Percentiles rank a stretch among this genome's conserved stretches.
These are phyloP conservation scores for Ailurus styani DNA, from an alignment of 2,113 vertebrate species.

Conservation along the genomic window DNA sequence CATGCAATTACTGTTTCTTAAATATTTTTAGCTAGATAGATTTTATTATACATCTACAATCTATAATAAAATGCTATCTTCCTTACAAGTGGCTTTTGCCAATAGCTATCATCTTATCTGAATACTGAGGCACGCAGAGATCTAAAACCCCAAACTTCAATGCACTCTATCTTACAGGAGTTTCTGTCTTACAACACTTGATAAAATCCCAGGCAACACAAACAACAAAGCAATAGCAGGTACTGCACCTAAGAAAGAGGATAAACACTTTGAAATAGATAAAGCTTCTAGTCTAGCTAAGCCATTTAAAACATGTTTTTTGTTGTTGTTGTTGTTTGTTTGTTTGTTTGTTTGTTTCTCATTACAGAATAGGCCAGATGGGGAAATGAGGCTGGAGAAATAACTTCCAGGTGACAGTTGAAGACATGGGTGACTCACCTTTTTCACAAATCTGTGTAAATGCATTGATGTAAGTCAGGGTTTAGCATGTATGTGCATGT, in stretches of 20 bases:
- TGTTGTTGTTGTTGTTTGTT: not conserved
- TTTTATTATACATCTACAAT: not conserved
- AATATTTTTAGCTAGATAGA: not conserved
- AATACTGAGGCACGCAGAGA: not conserved
- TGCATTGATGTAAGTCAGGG: not conserved
- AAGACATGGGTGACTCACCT: not conserved
- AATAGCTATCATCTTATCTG: not conserved
- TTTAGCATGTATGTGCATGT: not conserved
- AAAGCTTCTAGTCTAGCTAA: slow-evolving; percentile 42
- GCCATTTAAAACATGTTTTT: slow-evolving; percentile 25
- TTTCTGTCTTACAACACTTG: not conserved
- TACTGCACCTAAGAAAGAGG: slow-evolving; percentile 23
- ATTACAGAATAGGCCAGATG: slow-evolving; percentile 19
- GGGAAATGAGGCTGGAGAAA: not conserved
- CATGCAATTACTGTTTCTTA: not conserved
- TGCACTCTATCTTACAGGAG: not conserved
- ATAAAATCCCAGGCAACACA: slow-evolving; percentile 56
- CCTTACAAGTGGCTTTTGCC: not conserved
- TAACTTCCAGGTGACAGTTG: not conserved
- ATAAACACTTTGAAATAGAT: slow-evolving; percentile 15
- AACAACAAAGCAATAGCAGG: slow-evolving; percentile 47
- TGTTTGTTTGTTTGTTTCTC: not conserved
- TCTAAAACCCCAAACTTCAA: not conserved
- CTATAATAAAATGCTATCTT: not conserved
- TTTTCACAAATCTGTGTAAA: not conserved